Evolutionary conservation across 2,113 vertebrate genomes (phyloP).

Genomic region (Cryptomyrus ogoouensis): DNA sequence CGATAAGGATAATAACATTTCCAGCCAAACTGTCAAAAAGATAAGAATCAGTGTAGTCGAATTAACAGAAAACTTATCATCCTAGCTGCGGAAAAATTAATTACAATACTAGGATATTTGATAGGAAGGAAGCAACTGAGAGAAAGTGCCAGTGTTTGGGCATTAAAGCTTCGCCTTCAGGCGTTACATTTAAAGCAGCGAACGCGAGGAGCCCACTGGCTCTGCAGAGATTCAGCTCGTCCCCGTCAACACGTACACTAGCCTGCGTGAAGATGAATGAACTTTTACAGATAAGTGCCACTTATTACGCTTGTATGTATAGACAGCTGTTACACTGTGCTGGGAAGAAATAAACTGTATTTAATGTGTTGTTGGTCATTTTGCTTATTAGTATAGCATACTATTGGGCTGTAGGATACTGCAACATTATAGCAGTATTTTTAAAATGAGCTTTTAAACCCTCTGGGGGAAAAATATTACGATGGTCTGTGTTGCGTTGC

Average conservation of each 20-base stretch:
- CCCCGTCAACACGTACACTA: background rate
- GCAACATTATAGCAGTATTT: background rate
- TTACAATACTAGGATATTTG: background rate
- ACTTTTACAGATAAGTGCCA: background rate
- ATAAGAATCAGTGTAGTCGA: constrained; percentile 8
- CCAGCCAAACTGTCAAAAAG: background rate
- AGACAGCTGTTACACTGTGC: background rate
- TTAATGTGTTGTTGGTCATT: background rate
- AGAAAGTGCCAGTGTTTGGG: background rate
- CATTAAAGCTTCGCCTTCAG: background rate
- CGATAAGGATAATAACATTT: background rate
- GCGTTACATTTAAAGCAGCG: background rate
- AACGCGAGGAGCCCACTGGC: background rate
- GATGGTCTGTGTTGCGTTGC: background rate
- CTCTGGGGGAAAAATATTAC: background rate
- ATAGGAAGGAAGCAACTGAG: background rate
- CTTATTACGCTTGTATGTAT: background rate
- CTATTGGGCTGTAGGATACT: background rate
- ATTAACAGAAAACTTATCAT: background rate
- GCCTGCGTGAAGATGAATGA: background rate
- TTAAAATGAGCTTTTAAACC: background rate
- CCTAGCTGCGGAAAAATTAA: background rate
- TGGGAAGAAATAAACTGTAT: background rate
- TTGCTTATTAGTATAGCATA: background rate
- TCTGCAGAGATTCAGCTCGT: background rate